Conservation (phyloP, 1,140 invertebrate species). For the Euschistus heros region DNA sequence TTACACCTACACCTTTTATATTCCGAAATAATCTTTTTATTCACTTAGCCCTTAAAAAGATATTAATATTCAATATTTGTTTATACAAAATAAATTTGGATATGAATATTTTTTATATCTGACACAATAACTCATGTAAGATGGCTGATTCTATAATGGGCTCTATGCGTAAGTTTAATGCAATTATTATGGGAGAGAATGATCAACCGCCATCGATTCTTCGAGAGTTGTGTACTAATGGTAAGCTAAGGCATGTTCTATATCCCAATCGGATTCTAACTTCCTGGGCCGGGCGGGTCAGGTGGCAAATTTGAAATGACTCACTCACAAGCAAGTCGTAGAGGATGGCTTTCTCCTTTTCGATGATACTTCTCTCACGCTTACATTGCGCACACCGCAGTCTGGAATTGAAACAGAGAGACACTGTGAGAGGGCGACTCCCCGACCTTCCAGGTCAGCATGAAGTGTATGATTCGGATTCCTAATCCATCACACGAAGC, state of each 20-base stretch:
- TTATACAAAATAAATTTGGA: too few species aligned
- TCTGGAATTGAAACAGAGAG: constrained; percentile 43
- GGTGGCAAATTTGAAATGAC: constrained; percentile 25
- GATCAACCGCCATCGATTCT: too few species aligned
- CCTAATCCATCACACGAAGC: too few species aligned
- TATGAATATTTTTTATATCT: too few species aligned
- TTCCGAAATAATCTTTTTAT: too few species aligned
- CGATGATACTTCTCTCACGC: constrained; percentile 58
- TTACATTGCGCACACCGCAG: constrained; percentile 63
- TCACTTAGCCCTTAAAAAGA: too few species aligned
- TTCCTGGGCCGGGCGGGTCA: constrained; percentile 21
- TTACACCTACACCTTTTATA: too few species aligned
- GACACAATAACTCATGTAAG: too few species aligned
- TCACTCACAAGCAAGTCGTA: constrained; percentile 59
- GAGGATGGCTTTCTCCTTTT: constrained; percentile 57
- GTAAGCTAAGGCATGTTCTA: neutral
- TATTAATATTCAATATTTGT: too few species aligned
- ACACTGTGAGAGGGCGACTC: neutral
- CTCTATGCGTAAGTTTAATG: too few species aligned
- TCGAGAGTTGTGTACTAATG: neutral
- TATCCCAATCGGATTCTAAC: constrained; percentile 24
- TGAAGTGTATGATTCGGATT: neutral
- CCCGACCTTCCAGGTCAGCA: neutral
- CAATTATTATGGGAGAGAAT: too few species aligned
- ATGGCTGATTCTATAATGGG: too few species aligned